Evolutionary conservation across 2,888 invertebrate species (phyloP), one percentile per base, ranked within the genome.

Genomic region (Acanthopleura granulata): DNA sequence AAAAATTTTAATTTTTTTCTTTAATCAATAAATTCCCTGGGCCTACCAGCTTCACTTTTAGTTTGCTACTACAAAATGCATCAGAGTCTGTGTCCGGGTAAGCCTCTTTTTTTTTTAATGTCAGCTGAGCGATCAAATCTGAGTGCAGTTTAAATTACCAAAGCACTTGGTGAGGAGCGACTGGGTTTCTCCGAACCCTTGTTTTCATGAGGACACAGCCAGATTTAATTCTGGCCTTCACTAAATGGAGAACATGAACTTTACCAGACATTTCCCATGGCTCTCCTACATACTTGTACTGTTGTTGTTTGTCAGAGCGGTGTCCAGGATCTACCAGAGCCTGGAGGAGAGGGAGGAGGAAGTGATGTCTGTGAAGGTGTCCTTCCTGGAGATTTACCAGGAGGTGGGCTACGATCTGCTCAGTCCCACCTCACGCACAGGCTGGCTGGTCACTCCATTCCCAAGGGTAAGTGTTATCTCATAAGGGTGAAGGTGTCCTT

Each of bases 301-400:
- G 22, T 40, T 30, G 29, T 25, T 72, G 1, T 49, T 25, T 82
- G 82, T 25, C 79, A 89, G 89, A 77, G 84, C 88, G 12, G 77
- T 89, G 72, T 84, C 88, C 16, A 81, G 85, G 85, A 85, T 89
- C 18, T 89, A 88, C 76, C 82, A 87, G 74, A 80, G 80, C 22
- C 79, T 89, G 51, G 87, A 86, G 75, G 79, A 82, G 49, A 77
- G 87, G 40, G 76, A 77, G 22, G 81, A 85, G 22, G 87, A 87
- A 22, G 87, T 87, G 49, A 81, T 87, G 18, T 82, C 83, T 66
- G 80, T 88, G 16, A 86, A 88, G 74, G 80, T 88, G 49, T 89
- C 89, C 0, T 88, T 85, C 81, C 80, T 89, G 72, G 89, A 89
- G 77, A 89, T 89, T 61, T 89, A 89, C 76, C 87, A 89, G 76